Base-by-base conservation (phyloP, 1,140 invertebrate genomes). In the Araneus ventricosus region DNA sequence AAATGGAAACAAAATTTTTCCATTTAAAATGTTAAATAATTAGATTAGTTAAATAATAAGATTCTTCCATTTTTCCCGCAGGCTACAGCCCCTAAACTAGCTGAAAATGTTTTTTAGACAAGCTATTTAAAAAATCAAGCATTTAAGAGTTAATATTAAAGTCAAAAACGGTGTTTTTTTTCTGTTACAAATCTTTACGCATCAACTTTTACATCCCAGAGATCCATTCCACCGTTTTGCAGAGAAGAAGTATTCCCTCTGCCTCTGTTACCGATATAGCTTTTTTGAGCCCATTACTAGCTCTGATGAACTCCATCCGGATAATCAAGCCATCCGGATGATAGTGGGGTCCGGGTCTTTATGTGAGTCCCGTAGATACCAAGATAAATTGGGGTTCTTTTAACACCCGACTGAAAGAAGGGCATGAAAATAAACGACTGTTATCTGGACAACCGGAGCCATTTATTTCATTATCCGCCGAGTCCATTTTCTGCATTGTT, bases 401-500 rank as follows among this genome's bases (percentile, higher is more conserved):
- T 67, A 67, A 67, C 39, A 30, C 41, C 27, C 75, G 37, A 37
- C 5, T 34, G 22, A 37, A 59, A 80, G 52, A 82, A 45, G 79
- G 75, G 57, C 67, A 27, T 20, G 34, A 59, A 80, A 91, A 91
- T 91, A 84, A 84, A 91, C 59, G 90, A 91, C 90, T 63, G 79
- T 91, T 91, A 91, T 91, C 90, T 85, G 37, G 80, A 84, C 57
- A 85, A 85, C 57, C 6, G 57, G 22, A 37, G 27, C 52, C 79
- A 91, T 91, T 91, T 91, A 91, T 91, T 85, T 85, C 90, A 91
- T 91, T 85, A 91, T 85, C 90, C n/a, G 75, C 22, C 27, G 37
- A 34, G 39, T n/a, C 88, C 88, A 80, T 82, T 90, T 80, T 79
- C 75, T 27, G 75, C 45, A 79, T 90, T 82, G 88, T 90, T 90